A percentile compares a stretch with the other conserved stretches of the same genome.
phyloP scores from a whole-genome alignment of 2,113 vertebrate genomes.

The Isichthys henryi region DNA sequence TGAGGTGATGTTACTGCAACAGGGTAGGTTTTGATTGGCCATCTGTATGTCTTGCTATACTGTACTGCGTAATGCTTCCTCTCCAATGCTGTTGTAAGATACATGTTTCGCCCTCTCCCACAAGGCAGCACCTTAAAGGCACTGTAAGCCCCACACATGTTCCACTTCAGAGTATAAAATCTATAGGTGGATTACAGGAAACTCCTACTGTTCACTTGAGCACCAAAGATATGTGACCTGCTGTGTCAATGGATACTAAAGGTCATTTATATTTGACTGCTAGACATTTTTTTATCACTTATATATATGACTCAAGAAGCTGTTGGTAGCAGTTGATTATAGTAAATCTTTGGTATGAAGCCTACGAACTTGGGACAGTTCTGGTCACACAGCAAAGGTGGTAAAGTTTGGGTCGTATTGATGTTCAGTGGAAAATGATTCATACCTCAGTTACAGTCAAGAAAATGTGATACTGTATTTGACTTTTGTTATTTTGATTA shows the following conservation, averaged over 20 bases:
- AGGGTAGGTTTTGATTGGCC: neutral
- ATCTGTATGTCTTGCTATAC: neutral
- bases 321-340: constrained; percentile 16
- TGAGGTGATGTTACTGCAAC: constrained; percentile 32
- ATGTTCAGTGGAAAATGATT: neutral
- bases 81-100: neutral
- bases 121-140: neutral
- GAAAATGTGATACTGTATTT: neutral
- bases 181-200: neutral
- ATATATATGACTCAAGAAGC: neutral
- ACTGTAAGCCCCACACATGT: neutral
- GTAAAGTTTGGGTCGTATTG: constrained; percentile 9
- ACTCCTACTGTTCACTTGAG: neutral
- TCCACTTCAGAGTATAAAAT: neutral
- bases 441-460: neutral
- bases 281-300: neutral
- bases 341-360: constrained; percentile 3
- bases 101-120: neutral
- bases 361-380: neutral
- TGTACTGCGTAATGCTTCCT: neutral
- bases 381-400: constrained; percentile 14
- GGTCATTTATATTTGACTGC: neutral
- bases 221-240: neutral
- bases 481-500: neutral
- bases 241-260: neutral